Evolutionary conservation across 2,797 vertebrate species (phyloP).

Genomic region (Muscicapa comitata): DNA sequence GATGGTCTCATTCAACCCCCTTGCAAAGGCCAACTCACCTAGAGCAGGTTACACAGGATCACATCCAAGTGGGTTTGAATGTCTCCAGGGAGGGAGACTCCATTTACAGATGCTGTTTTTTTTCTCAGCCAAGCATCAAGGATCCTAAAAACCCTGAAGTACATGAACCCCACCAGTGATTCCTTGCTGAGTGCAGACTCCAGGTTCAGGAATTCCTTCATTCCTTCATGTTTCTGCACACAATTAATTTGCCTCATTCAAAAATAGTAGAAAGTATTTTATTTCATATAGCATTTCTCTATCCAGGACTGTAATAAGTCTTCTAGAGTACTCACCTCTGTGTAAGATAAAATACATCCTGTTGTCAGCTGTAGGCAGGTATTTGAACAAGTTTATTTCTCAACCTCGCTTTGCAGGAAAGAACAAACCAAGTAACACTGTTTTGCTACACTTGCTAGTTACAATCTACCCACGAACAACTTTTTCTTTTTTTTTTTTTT

Average conservation of each 20-base stretch:
- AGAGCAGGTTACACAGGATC: not conserved
- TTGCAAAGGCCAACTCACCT: not conserved
- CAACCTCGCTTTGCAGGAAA: not conserved
- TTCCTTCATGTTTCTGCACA: accelerated
- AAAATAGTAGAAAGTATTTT: not conserved
- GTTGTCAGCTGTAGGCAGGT: not conserved
- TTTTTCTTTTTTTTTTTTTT: not conserved
- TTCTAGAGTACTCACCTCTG: not conserved
- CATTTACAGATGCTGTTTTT: not conserved
- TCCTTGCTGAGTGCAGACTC: not conserved
- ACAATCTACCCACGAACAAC: accelerated
- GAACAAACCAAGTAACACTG: not conserved
- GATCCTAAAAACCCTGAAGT: not conserved
- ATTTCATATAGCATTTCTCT: not conserved
- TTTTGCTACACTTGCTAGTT: not conserved
- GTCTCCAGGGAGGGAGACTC: not conserved
- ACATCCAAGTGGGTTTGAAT: not conserved
- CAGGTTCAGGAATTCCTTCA: not conserved
- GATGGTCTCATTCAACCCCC: not conserved
- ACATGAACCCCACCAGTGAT: not conserved
- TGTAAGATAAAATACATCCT: not conserved
- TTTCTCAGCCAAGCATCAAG: not conserved
- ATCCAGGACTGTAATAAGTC: too few species aligned
- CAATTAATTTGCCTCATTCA: not conserved
- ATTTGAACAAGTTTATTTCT: not conserved